These are phyloP conservation scores for Leptinotarsa defecta DNA, from an alignment of 1,140 invertebrate species.

Conservation along the genomic window DNA sequence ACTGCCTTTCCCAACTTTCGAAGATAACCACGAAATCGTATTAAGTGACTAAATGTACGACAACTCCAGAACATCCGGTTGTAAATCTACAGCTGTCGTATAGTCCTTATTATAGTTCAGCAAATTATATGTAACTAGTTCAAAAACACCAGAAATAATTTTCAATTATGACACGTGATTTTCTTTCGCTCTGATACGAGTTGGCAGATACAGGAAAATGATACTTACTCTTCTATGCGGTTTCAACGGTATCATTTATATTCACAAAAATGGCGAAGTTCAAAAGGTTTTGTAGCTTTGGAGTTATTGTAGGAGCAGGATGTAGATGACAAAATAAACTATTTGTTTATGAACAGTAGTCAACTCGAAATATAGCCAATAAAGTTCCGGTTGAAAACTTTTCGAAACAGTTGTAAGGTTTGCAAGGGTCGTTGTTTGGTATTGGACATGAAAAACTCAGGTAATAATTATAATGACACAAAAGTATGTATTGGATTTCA, in stretches of 20 bases:
- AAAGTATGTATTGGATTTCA: no score
- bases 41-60: conserved; percentile 44
- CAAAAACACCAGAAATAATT: conserved; percentile 31
- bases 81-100: conserved; percentile 43
- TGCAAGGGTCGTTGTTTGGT: no score
- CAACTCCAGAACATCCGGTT: conserved; percentile 44
- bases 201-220: conserved; percentile 20
- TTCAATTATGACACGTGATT: conserved; percentile 27
- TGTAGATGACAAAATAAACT: no score
- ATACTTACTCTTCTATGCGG: conserved; percentile 20
- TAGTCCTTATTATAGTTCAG: conserved; percentile 37
- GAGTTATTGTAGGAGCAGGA: no score
- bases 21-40: conserved; percentile 35
- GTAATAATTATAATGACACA: no score
- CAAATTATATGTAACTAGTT: conserved; percentile 29
- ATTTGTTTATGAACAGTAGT: no score
- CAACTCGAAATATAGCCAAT: no score
- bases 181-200: conserved; percentile 13
- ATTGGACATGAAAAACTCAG: no score
- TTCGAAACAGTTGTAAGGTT: no score
- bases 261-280: neutral
- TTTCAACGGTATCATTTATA: neutral
- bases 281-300: no score
- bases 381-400: no score
- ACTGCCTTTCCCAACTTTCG: neutral